These are phyloP conservation scores for Montipora efflorescens DNA, from an alignment of 64 coral and sea anemone species.

Conservation along the genomic window DNA sequence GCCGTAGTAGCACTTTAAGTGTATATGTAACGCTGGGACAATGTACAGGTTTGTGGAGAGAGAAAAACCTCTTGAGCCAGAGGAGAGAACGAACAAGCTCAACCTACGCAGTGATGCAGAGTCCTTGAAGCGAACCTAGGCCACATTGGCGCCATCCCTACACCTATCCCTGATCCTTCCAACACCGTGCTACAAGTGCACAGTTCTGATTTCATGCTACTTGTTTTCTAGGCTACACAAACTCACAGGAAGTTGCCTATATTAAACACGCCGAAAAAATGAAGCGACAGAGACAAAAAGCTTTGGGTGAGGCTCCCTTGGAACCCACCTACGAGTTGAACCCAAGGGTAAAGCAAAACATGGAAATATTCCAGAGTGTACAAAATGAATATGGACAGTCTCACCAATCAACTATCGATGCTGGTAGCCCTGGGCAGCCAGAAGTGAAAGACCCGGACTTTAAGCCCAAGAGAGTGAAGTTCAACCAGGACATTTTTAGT, in stretches of 20 bases:
- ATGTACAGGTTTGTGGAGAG: too few relatives aligned
- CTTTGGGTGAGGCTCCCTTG: conserved; percentile 46
- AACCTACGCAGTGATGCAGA: too few relatives aligned
- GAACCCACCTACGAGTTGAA: conserved; percentile 71
- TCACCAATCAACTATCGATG: not conserved
- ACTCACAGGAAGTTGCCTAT: conserved; percentile 49
- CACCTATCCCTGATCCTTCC: too few relatives aligned
- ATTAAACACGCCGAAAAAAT: conserved; percentile 64
- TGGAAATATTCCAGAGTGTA: conserved; percentile 30
- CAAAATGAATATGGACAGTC: not conserved
- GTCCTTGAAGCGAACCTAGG: too few relatives aligned
- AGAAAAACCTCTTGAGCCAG: too few relatives aligned
- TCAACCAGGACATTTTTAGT: conserved; percentile 43
- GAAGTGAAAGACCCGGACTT: not conserved
- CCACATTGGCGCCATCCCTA: too few relatives aligned
- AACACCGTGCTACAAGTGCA: too few relatives aligned
- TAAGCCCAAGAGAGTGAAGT: conserved; percentile 17
- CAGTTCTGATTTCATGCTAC: not conserved
- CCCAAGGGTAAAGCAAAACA: conserved; percentile 61
- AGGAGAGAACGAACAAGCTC: too few relatives aligned
- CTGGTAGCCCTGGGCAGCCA: not conserved
- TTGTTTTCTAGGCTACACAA: conserved; percentile 32
- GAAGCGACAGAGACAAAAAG: conserved; percentile 62
- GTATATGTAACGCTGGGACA: too few relatives aligned
- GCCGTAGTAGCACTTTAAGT: too few relatives aligned